Evolutionary conservation across 2,797 vertebrate genomes (phyloP).

Genomic region (Falco concolor): DNA sequence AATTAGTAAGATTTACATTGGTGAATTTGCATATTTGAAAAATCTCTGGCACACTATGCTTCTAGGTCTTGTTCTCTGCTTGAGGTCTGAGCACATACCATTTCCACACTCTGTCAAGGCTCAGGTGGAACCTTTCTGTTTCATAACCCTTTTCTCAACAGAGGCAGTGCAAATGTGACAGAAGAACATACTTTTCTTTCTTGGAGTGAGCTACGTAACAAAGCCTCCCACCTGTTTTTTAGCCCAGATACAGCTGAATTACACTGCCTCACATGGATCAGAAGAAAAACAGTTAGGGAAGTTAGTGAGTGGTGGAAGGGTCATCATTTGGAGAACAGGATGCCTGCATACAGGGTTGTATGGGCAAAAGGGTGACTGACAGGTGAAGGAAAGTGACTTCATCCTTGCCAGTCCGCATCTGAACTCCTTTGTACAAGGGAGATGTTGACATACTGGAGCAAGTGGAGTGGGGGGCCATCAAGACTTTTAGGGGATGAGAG

Average conservation of each 20-base stretch:
- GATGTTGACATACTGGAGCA: background rate
- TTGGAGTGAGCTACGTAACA: background rate
- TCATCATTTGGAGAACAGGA: background rate
- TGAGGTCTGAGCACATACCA: background rate
- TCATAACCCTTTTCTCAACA: background rate
- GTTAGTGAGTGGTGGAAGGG: background rate
- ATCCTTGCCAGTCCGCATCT: background rate
- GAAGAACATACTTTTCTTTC: background rate
- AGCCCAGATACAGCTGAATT: background rate
- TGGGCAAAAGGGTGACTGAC: background rate
- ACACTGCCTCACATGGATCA: background rate
- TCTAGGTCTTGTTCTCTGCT: background rate
- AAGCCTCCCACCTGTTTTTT: background rate
- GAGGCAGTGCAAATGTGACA: background rate
- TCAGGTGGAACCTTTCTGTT: background rate
- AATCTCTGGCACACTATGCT: background rate
- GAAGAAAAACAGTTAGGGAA: background rate
- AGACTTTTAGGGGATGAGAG: background rate
- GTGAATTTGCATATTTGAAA: background rate
- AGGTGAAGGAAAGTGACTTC: background rate
- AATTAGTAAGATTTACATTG: background rate
- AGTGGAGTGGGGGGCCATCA: background rate
- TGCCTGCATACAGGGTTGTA: background rate
- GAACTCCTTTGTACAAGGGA: background rate
- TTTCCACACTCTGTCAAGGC: accelerated